Conservation (phyloP, 2,888 invertebrate genomes). For the Podabrus alpinus region DNA sequence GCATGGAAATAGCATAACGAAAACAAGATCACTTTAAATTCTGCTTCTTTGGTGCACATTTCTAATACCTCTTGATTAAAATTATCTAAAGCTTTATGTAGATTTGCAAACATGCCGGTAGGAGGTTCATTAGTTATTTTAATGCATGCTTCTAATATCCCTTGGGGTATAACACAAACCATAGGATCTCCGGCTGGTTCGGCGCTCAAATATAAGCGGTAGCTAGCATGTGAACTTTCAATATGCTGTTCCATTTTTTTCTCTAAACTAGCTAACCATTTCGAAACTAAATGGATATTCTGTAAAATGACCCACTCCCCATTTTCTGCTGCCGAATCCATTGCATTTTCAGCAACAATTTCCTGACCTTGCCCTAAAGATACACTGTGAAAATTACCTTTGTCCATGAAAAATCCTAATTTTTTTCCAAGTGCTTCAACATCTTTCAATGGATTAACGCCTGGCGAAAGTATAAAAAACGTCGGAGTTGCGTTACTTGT, state of each 20-base stretch:
- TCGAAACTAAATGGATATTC: constrained; percentile 89
- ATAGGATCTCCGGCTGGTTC: constrained; percentile 77
- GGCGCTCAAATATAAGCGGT: constrained; percentile 82
- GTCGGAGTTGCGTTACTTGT: constrained; percentile 83
- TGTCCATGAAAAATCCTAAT: constrained; percentile 78
- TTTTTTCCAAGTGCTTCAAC: constrained; percentile 84
- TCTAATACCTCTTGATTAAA: constrained; percentile 92
- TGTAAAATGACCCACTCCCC: constrained; percentile 95
- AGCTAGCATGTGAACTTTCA: constrained; percentile 68
- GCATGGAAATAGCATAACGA: constrained; percentile 94
- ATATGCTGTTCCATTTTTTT: constrained; percentile 87
- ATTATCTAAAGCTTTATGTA: constrained; percentile 90
- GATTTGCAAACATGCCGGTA: constrained; percentile 91
- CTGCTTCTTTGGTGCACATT: constrained; percentile 89
- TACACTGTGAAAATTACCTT: constrained; percentile 87
- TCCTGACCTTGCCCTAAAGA: constrained; percentile 96
- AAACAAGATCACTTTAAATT: constrained; percentile 89
- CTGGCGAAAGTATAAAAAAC: constrained; percentile 93
- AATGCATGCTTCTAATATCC: constrained; percentile 89
- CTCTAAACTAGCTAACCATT: constrained; percentile 86
- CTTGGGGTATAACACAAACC: constrained; percentile 74
- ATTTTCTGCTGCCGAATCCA: constrained; percentile 72
- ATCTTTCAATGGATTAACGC: constrained; percentile 93
- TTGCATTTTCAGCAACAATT: constrained; percentile 84
- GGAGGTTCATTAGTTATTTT: constrained; percentile 97